A percentile compares a stretch with the other conserved stretches of the same genome.
These are phyloP conservation scores for Elaphurus davidianus DNA, from an alignment of 2,113 vertebrate species.

Conservation along the genomic window DNA sequence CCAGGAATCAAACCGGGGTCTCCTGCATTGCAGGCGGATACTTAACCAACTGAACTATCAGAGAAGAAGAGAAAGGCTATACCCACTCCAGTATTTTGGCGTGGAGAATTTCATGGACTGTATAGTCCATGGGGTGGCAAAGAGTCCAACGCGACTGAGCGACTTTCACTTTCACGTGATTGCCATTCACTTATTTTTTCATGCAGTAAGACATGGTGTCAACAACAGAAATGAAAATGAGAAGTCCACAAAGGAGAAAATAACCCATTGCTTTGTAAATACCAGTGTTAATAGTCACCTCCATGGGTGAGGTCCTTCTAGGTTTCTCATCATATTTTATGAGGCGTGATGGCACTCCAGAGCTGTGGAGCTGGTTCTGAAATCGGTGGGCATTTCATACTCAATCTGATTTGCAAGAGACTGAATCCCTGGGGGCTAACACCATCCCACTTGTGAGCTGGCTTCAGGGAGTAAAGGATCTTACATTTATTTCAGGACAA, in stretches of 20 bases:
- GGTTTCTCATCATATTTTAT: neutral
- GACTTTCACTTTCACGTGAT: neutral
- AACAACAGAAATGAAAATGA: neutral
- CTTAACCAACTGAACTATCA: neutral
- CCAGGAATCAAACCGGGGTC: neutral
- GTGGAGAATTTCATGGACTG: neutral
- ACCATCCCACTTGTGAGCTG: neutral
- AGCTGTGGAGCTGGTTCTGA: neutral
- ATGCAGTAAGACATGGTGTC: neutral
- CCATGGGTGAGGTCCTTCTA: neutral
- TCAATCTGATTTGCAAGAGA: neutral
- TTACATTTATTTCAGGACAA: neutral
- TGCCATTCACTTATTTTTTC: neutral
- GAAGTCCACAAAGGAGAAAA: neutral
- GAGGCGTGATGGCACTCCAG: neutral
- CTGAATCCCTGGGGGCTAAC: neutral
- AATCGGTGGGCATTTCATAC: neutral
- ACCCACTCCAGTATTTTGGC: neutral
- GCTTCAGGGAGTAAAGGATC: neutral
- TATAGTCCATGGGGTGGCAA: neutral
- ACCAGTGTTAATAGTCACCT: neutral
- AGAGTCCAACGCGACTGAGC: neutral
- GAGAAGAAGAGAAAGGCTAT: neutral
- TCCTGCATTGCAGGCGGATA: neutral
- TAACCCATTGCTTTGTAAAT: neutral